phyloP scores from a whole-genome alignment of 1,140 invertebrate species.

The Scaptodrosophila lebanonensis region DNA sequence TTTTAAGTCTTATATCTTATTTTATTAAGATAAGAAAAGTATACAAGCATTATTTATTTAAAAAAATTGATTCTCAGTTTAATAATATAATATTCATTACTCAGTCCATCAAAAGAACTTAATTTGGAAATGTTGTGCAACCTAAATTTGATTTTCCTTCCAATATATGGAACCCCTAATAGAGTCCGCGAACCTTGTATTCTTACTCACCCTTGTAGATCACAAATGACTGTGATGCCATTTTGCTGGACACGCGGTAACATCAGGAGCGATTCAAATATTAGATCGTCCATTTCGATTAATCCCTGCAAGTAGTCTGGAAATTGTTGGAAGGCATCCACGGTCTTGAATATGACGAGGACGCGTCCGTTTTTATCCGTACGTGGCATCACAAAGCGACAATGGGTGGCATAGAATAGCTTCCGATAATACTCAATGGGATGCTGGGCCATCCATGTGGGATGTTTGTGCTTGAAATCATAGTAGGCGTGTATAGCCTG shows the following conservation, averaged over 20 bases:
- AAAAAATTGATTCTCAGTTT: no score
- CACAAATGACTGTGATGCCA: conserved; percentile 69
- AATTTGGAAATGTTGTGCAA: no score
- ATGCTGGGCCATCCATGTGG: conserved; percentile 65
- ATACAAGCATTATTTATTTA: no score
- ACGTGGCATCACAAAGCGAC: conserved; percentile 64
- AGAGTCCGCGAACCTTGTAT: no score
- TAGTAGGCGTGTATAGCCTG: conserved; percentile 63
- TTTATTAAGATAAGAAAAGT: no score
- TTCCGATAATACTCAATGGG: conserved; percentile 49
- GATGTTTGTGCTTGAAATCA: conserved; percentile 61
- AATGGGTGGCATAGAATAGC: conserved; percentile 47
- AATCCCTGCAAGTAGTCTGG: conserved; percentile 63
- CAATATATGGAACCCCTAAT: no score
- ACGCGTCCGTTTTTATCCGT: conserved; percentile 61
- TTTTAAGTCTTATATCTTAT: no score
- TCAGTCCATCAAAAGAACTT: no score
- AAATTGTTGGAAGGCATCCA: conserved; percentile 61
- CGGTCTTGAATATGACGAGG: conserved; percentile 63
- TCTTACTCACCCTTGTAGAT: conserved; percentile 54
- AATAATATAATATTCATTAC: no score
- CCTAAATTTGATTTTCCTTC: no score
- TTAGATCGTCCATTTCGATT: conserved; percentile 72
- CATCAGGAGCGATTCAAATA: conserved; percentile 64
- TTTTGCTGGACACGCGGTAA: conserved; percentile 59